These are phyloP conservation scores for Tupaia chinensis DNA, from an alignment of 2,113 vertebrate genomes.

Conservation along the genomic window DNA sequence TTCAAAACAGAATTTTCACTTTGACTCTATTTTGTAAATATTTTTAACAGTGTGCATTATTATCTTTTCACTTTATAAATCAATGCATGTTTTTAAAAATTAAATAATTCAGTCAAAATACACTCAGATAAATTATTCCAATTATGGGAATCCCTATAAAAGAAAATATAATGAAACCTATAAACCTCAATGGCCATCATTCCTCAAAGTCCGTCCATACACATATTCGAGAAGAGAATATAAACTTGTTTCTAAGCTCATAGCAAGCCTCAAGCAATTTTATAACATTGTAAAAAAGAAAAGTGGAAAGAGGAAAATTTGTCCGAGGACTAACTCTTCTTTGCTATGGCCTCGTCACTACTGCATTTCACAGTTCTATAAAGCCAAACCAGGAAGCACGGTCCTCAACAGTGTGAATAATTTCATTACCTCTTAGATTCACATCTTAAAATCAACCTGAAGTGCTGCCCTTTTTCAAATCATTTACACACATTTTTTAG, in stretches of 20 bases:
- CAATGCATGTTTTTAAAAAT: neutral
- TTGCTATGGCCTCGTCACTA: neutral
- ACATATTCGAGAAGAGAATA: conserved; percentile 3
- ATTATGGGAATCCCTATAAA: neutral
- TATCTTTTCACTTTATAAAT: neutral
- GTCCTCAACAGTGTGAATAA: neutral
- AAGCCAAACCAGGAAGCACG: neutral
- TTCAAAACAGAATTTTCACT: neutral
- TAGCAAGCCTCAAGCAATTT: neutral
- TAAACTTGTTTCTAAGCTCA: conserved; percentile 15
- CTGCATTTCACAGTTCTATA: neutral
- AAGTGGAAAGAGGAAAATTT: neutral
- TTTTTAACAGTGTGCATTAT: neutral
- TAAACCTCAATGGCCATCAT: neutral
- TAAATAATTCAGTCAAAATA: neutral
- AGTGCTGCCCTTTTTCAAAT: neutral
- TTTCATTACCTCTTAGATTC: conserved; percentile 14
- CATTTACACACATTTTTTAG: neutral
- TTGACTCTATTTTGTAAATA: neutral
- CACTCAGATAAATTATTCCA: neutral
- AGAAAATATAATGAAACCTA: neutral
- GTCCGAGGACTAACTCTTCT: neutral
- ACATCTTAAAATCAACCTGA: neutral
- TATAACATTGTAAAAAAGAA: conserved; percentile 31
- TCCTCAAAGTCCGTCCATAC: neutral